Percentiles rank a stretch among this genome's conserved stretches.
Conservation (phyloP, 2,797 vertebrate genomes). For the Cuculus canorus region DNA sequence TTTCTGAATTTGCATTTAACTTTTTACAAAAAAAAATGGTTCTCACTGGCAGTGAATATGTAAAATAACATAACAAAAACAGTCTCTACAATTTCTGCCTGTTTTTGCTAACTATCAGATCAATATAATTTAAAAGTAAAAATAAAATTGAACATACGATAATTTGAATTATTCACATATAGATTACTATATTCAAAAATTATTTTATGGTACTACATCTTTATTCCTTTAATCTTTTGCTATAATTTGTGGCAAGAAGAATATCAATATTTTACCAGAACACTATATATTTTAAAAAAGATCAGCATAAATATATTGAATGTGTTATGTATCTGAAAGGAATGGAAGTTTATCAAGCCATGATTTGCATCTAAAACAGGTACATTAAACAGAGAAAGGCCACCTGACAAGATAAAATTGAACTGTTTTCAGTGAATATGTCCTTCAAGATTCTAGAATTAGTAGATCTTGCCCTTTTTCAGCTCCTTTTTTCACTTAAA, state of each 20-base stretch:
- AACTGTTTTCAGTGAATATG: not conserved
- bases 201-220: not conserved
- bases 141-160: not conserved
- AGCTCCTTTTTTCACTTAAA: not conserved
- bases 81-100: not conserved
- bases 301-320: not conserved
- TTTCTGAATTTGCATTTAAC: not conserved
- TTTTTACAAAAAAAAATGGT: not conserved
- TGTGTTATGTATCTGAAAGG: not conserved
- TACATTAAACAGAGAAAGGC: not conserved
- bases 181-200: not conserved
- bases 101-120: not conserved
- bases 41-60: not conserved
- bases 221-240: not conserved
- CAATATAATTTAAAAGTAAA: not conserved
- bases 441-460: constrained; percentile 5
- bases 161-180: not conserved
- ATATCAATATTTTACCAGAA: not conserved
- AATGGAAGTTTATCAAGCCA: not conserved
- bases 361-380: constrained; percentile 29
- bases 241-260: not conserved
- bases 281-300: not conserved
- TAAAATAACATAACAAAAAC: not conserved
- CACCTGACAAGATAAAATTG: not conserved
- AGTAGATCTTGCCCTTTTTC: not conserved